These are phyloP conservation scores for Diaphora mendica DNA, from an alignment of 2,888 invertebrate species.

Conservation along the genomic window DNA sequence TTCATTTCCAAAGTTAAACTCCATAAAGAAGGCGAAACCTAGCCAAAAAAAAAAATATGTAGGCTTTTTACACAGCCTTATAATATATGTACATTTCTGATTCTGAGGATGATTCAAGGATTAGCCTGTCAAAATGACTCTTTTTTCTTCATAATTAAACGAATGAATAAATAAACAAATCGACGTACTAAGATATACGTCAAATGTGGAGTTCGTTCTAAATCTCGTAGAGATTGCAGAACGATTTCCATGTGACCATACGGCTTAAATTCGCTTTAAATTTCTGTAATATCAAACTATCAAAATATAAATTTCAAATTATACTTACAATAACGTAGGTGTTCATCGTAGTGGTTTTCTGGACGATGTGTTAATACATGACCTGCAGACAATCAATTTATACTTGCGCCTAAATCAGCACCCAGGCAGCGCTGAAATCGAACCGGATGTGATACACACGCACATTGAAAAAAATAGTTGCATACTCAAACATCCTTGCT, in stretches of 20 bases:
- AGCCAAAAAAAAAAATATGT: background rate
- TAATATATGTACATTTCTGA: too few species aligned
- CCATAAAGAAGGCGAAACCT: background rate
- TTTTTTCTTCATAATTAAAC: background rate
- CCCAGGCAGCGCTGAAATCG: conserved; percentile 38
- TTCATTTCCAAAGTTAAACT: too few species aligned
- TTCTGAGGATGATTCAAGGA: background rate
- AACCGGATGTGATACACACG: conserved; percentile 42
- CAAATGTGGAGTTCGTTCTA: background rate
- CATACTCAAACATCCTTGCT: conserved; percentile 54
- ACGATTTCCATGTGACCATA: background rate
- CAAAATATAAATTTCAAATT: conserved; percentile 18
- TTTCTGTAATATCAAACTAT: background rate
- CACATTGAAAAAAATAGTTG: conserved; percentile 37
- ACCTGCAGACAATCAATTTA: conserved; percentile 23
- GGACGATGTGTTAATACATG: conserved; percentile 69
- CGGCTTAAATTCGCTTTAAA: background rate
- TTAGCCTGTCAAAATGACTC: too few species aligned
- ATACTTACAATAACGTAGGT: conserved; percentile 76
- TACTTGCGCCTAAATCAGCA: conserved; percentile 30
- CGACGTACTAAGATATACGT: background rate
- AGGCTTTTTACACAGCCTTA: too few species aligned
- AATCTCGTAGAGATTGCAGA: background rate
- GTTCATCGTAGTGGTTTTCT: conserved; percentile 72
- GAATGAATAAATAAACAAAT: background rate